Evolutionary conservation across 2,888 invertebrate species (phyloP), one percentile per base, ranked within the genome.

Genomic region (Pachydiplax longipennis): DNA sequence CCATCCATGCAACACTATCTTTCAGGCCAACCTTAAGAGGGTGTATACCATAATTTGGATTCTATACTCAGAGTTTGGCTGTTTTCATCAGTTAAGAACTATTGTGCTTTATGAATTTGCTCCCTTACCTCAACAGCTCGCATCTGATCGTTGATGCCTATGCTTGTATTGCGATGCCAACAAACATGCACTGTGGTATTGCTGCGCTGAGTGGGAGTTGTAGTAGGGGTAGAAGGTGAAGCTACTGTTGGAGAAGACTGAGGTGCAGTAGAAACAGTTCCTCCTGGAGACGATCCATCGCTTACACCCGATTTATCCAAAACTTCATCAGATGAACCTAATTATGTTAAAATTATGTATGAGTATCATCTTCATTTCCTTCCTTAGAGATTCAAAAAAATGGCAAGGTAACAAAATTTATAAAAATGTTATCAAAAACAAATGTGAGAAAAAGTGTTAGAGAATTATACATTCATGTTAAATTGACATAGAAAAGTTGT

Each of bases 101-200:
- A 8, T 5, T 61, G 61, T 80, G 37, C 22, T 31, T 22, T 44
- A 10, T 44, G 44, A 73, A 61, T 58, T 61, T 31, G n/a, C 37
- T 35, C 91, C n/a, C 93, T 93, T 93, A 96, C 96, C 94, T 97
- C 96, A 92, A 97, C 96, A 87, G 97, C 96, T 92, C 96, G 94
- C 91, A 96, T 94, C 93, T 97, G 96, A 94, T 98, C 98, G 92
- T 95, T 95, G 94, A 97, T 96, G 92, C 97, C 96, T 92, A 98
- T 97, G 92, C 95, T 94, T 40, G 98, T 97, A 94, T 97, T 98
- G 93, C 99, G 96, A 94, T 99, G 99, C 99, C 99, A 99, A 94
- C 99, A 99, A 92, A 99, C 99, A 94, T 99, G 98, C 92, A 98
- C 97, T 90, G 98, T 96, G 61, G 97, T 97, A 92, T 98, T 97